Percentiles rank a stretch among this genome's conserved stretches.
Conservation (phyloP, 2,797 vertebrate genomes). For the Threskiornis aethiopicus region DNA sequence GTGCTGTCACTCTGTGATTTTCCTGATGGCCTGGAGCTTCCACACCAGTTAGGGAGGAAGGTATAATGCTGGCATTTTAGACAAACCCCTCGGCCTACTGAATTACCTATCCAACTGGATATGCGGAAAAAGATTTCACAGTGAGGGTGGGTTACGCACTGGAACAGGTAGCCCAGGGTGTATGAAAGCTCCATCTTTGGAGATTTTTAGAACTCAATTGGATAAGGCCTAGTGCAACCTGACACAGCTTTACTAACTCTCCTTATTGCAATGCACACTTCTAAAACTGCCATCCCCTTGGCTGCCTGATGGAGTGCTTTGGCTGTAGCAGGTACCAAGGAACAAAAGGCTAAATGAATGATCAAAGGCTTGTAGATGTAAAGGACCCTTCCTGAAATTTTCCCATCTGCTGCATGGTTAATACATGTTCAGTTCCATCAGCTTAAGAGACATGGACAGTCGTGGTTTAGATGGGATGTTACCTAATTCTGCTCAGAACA, state of each 20-base stretch:
- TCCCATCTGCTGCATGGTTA: background rate
- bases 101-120: background rate
- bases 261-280: background rate
- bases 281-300: background rate
- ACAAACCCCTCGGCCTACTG: background rate
- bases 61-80: background rate
- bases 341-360: background rate
- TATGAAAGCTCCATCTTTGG: background rate
- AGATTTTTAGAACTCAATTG: background rate
- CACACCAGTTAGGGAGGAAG: background rate
- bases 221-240: background rate
- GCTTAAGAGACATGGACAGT: background rate
- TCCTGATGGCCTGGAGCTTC: background rate
- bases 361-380: background rate
- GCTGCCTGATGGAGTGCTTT: background rate
- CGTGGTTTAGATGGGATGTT: background rate
- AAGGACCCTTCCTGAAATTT: background rate
- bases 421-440: background rate
- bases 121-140: background rate
- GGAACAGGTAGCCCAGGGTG: background rate
- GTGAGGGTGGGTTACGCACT: background rate
- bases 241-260: background rate
- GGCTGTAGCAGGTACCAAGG: background rate
- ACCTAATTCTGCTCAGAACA: background rate
- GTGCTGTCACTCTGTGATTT: background rate